Evolutionary conservation across 2,888 invertebrate species (phyloP).

Genomic region (Stenodema calcarata): DNA sequence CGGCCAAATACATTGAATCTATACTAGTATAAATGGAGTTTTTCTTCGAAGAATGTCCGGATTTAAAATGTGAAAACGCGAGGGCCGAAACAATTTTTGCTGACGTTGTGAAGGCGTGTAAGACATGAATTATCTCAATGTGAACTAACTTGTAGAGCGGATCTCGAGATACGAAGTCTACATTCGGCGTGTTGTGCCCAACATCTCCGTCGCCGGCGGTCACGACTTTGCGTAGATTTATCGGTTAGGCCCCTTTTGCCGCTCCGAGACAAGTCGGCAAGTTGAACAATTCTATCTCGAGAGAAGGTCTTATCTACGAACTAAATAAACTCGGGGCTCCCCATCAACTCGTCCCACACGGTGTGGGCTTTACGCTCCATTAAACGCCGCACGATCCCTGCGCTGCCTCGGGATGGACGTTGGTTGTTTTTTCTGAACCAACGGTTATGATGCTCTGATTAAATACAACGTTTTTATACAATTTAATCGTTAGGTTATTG

Average conservation of each 20-base stretch:
- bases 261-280: background rate
- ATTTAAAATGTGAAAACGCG: too few relatives aligned
- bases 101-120: too few relatives aligned
- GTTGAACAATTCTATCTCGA: slow-evolving; percentile 12
- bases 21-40: too few relatives aligned
- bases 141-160: background rate
- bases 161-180: background rate
- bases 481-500: too few relatives aligned
- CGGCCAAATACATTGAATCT: too few relatives aligned
- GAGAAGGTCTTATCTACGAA: background rate
- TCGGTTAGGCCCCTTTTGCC: background rate
- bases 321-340: background rate
- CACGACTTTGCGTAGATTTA: background rate
- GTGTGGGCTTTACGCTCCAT: background rate
- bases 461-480: too few relatives aligned
- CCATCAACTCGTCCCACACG: background rate
- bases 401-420: background rate
- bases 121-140: too few relatives aligned
- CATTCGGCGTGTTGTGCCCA: background rate
- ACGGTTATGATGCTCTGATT: too few relatives aligned
- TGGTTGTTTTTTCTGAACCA: too few relatives aligned
- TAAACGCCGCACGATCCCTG: background rate
- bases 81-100: too few relatives aligned
- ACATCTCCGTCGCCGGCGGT: background rate
- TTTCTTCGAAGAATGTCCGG: too few relatives aligned